Conservation (phyloP, 2,113 vertebrate species). For the Macroglossus sobrinus region DNA sequence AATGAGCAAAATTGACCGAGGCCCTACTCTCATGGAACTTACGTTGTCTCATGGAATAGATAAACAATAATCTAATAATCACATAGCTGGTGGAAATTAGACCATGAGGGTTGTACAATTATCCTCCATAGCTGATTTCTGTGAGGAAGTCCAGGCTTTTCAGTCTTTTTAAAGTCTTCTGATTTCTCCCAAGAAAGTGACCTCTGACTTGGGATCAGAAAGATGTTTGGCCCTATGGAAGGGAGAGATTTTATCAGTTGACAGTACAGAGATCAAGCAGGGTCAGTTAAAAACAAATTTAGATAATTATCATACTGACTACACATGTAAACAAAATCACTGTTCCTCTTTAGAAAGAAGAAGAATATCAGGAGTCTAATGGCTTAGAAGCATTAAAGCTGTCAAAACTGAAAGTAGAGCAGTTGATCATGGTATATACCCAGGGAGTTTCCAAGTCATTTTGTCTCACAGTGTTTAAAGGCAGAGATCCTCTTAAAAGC, state of each 20-base stretch:
- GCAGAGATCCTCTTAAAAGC: neutral
- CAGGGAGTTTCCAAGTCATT: constrained; percentile 47
- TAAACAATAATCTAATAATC: neutral
- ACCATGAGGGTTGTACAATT: neutral
- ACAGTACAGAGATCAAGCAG: neutral
- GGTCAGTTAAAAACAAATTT: constrained; percentile 17
- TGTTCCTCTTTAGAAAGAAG: constrained; percentile 44
- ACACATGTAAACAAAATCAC: constrained; percentile 33
- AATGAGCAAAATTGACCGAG: neutral
- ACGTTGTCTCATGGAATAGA: neutral
- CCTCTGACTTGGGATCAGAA: constrained; percentile 24
- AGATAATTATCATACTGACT: constrained; percentile 16
- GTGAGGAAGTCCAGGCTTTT: constrained; percentile 47
- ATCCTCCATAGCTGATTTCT: neutral
- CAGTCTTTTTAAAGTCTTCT: constrained; percentile 46
- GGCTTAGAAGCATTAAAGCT: constrained; percentile 14
- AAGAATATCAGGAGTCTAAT: neutral
- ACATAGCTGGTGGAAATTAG: constrained; percentile 29
- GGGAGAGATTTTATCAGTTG: constrained; percentile 40
- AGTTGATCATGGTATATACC: neutral
- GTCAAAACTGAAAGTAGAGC: constrained; percentile 43
- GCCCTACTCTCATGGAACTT: neutral
- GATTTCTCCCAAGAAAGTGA: constrained; percentile 37
- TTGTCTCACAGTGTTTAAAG: neutral
- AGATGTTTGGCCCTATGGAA: neutral